These are phyloP conservation scores for Phenganax subtilis DNA, from an alignment of 92 coral and sea anemone genomes.

Conservation along the genomic window DNA sequence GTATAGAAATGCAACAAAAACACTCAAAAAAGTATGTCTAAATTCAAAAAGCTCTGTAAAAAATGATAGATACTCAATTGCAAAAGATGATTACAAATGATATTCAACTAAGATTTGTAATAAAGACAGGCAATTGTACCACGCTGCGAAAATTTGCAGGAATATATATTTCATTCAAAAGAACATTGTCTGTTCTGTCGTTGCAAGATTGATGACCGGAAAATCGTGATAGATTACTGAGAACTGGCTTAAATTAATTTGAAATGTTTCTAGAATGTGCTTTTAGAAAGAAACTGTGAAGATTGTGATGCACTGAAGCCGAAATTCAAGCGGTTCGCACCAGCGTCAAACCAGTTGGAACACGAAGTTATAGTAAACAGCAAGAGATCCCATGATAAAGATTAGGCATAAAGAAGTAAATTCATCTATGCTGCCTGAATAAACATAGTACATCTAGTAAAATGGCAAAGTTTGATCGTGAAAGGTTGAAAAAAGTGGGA, in stretches of 20 bases:
- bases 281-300: background rate
- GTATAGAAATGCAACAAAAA: background rate
- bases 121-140: background rate
- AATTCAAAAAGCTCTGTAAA: background rate
- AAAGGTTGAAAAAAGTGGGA: too few species aligned
- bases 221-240: slow-evolving; percentile 5
- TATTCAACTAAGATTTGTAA: slow-evolving; percentile 20
- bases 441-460: too few species aligned
- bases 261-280: background rate
- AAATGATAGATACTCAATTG: background rate
- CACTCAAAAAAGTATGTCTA: background rate
- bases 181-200: slow-evolving; percentile 19
- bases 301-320: background rate
- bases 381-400: too few species aligned
- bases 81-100: background rate
- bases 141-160: slow-evolving; percentile 9
- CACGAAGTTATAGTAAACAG: too few species aligned
- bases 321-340: too few species aligned
- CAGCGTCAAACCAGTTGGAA: too few species aligned
- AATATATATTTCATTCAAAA: slow-evolving; percentile 14
- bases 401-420: too few species aligned
- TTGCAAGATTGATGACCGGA: slow-evolving; percentile 29
- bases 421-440: too few species aligned
- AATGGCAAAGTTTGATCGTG: too few species aligned
- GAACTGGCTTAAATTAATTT: background rate